Evolutionary conservation across 2,113 vertebrate species (phyloP).

Genomic region (Gnathonemus echidnorhynchus): DNA sequence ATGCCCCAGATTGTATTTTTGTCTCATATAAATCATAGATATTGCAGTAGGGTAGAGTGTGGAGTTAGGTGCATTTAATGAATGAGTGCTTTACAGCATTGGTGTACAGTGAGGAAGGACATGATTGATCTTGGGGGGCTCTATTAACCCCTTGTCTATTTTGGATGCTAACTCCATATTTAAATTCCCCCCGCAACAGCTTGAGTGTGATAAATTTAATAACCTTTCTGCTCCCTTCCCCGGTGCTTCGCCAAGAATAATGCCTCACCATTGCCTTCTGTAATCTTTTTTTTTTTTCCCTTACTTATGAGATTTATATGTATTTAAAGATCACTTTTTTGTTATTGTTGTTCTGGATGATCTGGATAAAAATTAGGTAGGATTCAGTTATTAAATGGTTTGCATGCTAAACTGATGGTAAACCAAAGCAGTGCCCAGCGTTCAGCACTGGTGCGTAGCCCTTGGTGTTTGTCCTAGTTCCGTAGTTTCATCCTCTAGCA

Average conservation of each 20-base stretch:
- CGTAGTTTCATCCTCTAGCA: not conserved
- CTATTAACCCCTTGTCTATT: conserved; percentile 2
- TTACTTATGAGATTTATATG: conserved; percentile 54
- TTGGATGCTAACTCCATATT: conserved; percentile 46
- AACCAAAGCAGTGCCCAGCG: not conserved
- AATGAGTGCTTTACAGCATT: not conserved
- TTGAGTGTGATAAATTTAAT: conserved; percentile 63
- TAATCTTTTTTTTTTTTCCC: conserved; percentile 51
- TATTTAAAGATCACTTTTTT: conserved; percentile 50
- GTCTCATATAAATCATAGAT: not conserved
- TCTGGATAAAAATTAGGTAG: conserved; percentile 29
- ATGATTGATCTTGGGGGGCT: not conserved
- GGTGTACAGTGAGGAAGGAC: not conserved
- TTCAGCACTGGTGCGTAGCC: not conserved
- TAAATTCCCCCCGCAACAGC: conserved; percentile 51
- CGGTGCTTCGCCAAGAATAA: conserved; percentile 54
- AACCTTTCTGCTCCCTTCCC: conserved; percentile 60
- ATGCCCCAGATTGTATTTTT: conserved; percentile 15
- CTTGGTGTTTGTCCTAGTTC: not conserved
- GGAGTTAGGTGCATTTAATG: not conserved
- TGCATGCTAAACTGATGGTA: not conserved
- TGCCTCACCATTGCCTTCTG: conserved; percentile 37
- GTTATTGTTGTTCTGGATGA: conserved; percentile 47
- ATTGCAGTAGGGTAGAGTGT: not conserved
- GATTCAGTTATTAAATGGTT: not conserved